Evolutionary conservation across 2,113 vertebrate genomes (phyloP).

Genomic region (Desmodus rotundus): DNA sequence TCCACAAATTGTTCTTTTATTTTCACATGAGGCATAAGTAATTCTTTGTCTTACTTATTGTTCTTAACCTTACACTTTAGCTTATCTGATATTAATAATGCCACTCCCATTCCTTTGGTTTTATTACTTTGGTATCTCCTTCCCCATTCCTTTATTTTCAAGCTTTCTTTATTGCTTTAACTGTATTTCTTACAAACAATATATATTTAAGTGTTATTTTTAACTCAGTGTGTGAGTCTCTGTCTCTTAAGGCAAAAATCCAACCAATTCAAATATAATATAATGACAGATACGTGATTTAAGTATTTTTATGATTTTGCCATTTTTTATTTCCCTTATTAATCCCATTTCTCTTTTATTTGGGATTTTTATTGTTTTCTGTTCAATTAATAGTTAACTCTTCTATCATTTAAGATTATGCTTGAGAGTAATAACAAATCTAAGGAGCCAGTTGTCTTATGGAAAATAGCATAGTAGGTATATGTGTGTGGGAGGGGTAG

Average conservation of each 20-base stretch:
- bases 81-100: not conserved
- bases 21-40: not conserved
- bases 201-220: not conserved
- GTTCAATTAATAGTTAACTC: not conserved
- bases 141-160: not conserved
- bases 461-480: not conserved
- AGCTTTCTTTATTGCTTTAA: not conserved
- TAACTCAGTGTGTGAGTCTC: not conserved
- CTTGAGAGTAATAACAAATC: not conserved
- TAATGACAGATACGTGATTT: not conserved
- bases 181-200: not conserved
- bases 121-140: not conserved
- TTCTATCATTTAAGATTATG: not conserved
- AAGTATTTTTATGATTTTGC: not conserved
- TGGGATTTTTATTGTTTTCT: not conserved
- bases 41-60: not conserved
- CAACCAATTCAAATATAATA: not conserved
- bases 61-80: not conserved
- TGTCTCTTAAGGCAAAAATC: not conserved
- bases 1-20: not conserved
- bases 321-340: not conserved
- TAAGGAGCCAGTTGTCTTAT: not conserved
- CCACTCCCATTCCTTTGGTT: not conserved
- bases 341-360: not conserved
- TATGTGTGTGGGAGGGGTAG: not conserved